Evolutionary conservation across 2,888 invertebrate genomes (phyloP), one percentile per base, ranked within the genome.

Genomic region (Acanthococcus lagerstroemiae): DNA sequence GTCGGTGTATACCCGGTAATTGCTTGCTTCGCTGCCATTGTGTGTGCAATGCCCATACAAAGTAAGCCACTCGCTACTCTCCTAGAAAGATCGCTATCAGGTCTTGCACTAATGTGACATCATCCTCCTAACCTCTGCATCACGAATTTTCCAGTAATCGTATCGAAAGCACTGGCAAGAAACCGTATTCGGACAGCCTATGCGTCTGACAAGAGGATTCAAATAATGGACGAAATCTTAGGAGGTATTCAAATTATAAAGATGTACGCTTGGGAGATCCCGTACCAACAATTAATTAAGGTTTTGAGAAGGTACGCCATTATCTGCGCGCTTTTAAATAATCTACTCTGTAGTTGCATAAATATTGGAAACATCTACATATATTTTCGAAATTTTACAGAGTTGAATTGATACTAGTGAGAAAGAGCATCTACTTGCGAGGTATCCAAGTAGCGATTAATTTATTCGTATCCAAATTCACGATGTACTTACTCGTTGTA

Each of bases 211-310:
- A 48, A 57, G 26, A 81, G 96, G 69, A 89, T 96, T 48, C 83
- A 91, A 61, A 81, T 95, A 56, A 96, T 96, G 93, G 92, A 89
- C 74, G 96, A 97, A 81, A 86, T 96, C 71, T 87, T 96, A 69
- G 83, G 84, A 67, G 95, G 94, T 55, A 93, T 97, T 78, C 87
- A 93, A 79, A 91, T 90, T 1, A 88, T 90, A 71, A 91, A 90
- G 78, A 89, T 90, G 88, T 90, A 89, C 72, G 85, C 88, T 1
- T 91, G 90, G 84, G 90, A 91, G 73, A 84, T 82, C 69, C 86
- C 88, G 0, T 90, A 90, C 72, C 83, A 84, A 63, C 80, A 81
- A 66, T 76, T 88, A 0, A 84, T 90, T 2, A 81, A 82, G 57
- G 76, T 80, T 65, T 79, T 87, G 7, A 78, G 90, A 74, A 83